A percentile compares a stretch with the other conserved stretches of the same genome.
These are phyloP conservation scores for Corvus moneduloides DNA, from an alignment of 2,113 vertebrate species.

Conservation along the genomic window DNA sequence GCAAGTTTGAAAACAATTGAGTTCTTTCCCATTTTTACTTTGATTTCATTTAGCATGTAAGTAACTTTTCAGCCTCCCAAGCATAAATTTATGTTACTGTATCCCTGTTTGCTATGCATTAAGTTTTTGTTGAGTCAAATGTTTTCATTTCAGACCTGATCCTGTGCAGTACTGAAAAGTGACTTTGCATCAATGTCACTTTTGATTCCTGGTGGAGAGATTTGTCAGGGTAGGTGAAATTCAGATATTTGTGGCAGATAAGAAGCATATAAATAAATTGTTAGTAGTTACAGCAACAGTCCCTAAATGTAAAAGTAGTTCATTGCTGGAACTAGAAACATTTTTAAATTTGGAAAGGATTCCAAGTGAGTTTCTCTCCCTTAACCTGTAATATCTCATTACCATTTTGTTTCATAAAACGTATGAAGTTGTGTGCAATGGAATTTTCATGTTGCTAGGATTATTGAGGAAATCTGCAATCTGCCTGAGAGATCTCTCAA, in stretches of 20 bases:
- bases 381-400: neutral
- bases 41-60: neutral
- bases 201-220: neutral
- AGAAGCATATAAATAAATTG: neutral
- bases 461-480: neutral
- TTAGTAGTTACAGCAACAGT: neutral
- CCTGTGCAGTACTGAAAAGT: neutral
- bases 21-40: neutral
- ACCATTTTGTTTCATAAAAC: neutral
- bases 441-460: neutral
- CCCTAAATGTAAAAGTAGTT: neutral
- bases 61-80: neutral
- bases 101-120: neutral
- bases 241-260: neutral
- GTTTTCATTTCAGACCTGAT: neutral
- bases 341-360: neutral
- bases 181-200: neutral
- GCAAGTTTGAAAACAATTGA: constrained; percentile 19
- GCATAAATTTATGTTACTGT: neutral
- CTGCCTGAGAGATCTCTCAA: neutral
- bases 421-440: neutral
- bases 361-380: neutral
- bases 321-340: neutral
- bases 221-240: neutral
- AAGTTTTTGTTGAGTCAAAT: neutral